These are phyloP conservation scores for Eristalis intricaria DNA, from an alignment of 2,888 invertebrate species.

Conservation along the genomic window DNA sequence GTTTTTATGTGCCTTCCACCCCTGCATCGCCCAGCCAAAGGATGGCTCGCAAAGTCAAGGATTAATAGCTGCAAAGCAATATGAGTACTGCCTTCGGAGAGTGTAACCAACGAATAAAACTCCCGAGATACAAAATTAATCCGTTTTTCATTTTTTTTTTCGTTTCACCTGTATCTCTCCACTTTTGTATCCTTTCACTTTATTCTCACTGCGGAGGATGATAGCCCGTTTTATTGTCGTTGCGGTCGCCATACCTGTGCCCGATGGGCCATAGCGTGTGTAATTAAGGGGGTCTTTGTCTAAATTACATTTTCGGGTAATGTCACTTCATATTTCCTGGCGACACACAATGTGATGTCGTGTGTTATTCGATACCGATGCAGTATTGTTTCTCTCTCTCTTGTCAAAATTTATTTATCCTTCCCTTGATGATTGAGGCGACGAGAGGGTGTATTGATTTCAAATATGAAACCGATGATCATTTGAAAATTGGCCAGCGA, in stretches of 20 bases:
- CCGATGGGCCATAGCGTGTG: conserved; percentile 39
- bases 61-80: conserved; percentile 57
- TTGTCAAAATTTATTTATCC: no score
- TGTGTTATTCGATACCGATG: no score
- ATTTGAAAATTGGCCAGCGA: no score
- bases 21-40: conserved; percentile 9
- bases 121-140: conserved; percentile 42
- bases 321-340: background rate
- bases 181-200: background rate
- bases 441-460: no score
- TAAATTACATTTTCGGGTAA: conserved; percentile 50
- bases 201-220: conserved; percentile 27
- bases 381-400: no score
- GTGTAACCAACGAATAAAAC: conserved; percentile 38
- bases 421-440: no score
- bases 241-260: conserved; percentile 32
- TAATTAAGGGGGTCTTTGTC: conserved; percentile 56
- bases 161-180: background rate
- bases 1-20: conserved; percentile 54
- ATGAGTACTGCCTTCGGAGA: conserved; percentile 45
- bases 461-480: no score
- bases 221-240: conserved; percentile 46
- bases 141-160: conserved; percentile 33
- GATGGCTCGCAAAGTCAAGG: conserved; percentile 55
- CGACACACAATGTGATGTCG: background rate